A percentile compares a stretch with the other conserved stretches of the same genome.
These are phyloP conservation scores for Drosophila hamatofila DNA, from an alignment of 2,888 invertebrate species.

Conservation along the genomic window DNA sequence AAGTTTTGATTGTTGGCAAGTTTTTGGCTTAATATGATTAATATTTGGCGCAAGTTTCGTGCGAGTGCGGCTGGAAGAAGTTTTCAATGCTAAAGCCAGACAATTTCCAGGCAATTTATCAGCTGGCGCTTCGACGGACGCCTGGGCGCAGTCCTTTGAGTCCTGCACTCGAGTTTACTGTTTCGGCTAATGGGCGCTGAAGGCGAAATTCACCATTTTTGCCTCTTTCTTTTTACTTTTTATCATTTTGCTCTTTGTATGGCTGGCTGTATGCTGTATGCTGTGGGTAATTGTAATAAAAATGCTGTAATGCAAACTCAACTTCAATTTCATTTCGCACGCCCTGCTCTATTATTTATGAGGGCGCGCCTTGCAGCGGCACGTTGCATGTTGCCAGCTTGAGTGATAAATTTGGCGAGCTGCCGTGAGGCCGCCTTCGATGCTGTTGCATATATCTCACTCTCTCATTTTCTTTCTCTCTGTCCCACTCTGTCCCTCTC, in stretches of 20 bases:
- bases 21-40: conserved; percentile 61
- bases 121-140: conserved; percentile 1
- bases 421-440: conserved; percentile 32
- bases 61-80: conserved; percentile 27
- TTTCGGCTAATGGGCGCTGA: conserved; percentile 24
- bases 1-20: conserved; percentile 67
- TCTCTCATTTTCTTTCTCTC: background rate
- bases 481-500: background rate
- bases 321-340: conserved; percentile 60
- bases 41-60: conserved; percentile 50
- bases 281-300: conserved; percentile 56
- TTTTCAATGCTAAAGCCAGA: conserved; percentile 27
- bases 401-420: conserved; percentile 64
- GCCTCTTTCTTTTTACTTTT: background rate
- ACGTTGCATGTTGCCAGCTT: conserved; percentile 44
- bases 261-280: background rate
- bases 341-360: conserved; percentile 67
- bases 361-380: conserved; percentile 31
- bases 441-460: conserved; percentile 34
- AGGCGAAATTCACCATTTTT: conserved; percentile 18
- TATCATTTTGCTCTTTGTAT: conserved; percentile 10
- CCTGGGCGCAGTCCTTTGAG: conserved; percentile 16
- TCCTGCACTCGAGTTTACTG: conserved; percentile 16
- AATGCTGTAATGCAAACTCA: conserved; percentile 60
- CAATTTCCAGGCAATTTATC: conserved; percentile 34